Conservation (phyloP, 2,888 invertebrate species). For the Himalopsyche anomala region DNA sequence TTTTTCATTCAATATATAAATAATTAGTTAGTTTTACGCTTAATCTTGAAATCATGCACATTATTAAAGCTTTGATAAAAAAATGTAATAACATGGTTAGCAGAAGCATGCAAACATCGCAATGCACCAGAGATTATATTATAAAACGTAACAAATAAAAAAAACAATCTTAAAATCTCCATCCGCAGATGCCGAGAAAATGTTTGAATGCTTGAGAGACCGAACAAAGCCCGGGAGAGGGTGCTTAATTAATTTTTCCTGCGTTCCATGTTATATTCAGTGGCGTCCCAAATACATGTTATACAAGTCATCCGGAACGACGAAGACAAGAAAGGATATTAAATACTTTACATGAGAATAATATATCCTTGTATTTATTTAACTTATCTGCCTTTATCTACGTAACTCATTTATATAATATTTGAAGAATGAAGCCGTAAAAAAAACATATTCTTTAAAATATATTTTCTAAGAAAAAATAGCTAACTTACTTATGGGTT, state of each 20-base stretch:
- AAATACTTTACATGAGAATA: no score
- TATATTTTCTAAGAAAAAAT: no score
- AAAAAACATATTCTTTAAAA: no score
- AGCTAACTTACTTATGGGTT: no score
- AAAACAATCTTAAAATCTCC: conserved; percentile 23
- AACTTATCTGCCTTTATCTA: no score
- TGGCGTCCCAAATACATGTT: background rate
- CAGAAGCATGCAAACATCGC: background rate
- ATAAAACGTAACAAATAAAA: conserved; percentile 23
- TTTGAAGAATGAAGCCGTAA: no score
- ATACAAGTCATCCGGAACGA: background rate
- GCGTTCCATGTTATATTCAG: background rate
- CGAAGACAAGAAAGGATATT: no score
- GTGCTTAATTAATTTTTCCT: conserved; percentile 54
- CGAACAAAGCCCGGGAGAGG: conserved; percentile 47
- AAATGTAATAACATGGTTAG: background rate
- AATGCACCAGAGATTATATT: background rate
- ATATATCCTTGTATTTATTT: no score
- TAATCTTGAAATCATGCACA: background rate
- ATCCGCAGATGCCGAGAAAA: background rate
- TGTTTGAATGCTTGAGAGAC: conserved; percentile 13
- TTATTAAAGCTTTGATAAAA: background rate
- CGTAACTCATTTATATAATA: no score
- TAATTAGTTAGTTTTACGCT: no score
- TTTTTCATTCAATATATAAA: no score